Evolutionary conservation across 2,797 vertebrate species (phyloP), one percentile per base, ranked within the genome.

Genomic region (Peromyscus nudipes): DNA sequence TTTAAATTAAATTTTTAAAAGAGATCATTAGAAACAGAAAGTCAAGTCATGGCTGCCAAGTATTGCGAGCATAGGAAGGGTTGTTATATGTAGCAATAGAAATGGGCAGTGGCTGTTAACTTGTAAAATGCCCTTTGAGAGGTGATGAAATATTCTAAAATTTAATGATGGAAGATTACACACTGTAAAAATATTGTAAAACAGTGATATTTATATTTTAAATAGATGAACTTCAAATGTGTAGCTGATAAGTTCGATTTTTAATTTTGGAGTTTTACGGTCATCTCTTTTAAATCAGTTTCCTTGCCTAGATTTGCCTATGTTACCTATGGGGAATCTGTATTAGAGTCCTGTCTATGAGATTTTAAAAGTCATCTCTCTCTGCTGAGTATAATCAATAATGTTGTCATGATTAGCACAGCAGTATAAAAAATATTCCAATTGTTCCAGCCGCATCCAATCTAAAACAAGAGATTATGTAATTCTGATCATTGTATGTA

Each of bases 41-140:
- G 69, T 9, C 14, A 21, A 77, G 29, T 6, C 16, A 1, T 29
- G 2, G 31, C 52, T 77, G 3, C 9, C 67, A 25, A 76, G 34
- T 4, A 3, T 4, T n/a, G 19, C 9, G 6, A 23, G 0, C 1
- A 37, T 6, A 3, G 40, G 6, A 52, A 5, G 10, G 6, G 6
- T 8, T 29, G 1, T 3, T 6, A 25, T 12, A 3, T 1, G 1
- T 13, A 67, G 11, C 21, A 84, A 46, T 4, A 4, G 31, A 13
- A 27, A 17, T 12, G 12, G 4, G 8, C 9, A n/a, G 9, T 19
- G 31, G 5, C 2, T 91, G 1, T 21, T 75, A 55, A 71, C 1
- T 29, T 23, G 21, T 16, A 65, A 3, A 65, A 34, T 0, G 0
- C 64, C 69, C 40, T 65, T 9, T 25, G 31, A 31, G 29, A 55